phyloP scores from a whole-genome alignment of 2,113 vertebrate genomes.

The Uria lomvia region DNA sequence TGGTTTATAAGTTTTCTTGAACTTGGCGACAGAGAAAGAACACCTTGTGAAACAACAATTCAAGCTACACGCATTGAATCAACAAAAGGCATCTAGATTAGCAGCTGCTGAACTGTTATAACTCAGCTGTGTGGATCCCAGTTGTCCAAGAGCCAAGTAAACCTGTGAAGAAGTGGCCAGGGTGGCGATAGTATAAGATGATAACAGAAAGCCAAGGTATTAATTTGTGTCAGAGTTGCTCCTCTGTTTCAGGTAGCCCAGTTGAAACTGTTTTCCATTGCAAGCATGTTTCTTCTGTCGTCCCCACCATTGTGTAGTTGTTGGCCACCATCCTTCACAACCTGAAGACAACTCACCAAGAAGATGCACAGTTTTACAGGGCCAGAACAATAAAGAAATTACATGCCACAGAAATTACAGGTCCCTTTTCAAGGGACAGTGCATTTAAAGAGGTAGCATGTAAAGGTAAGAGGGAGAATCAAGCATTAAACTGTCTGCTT shows the following conservation, averaged over 20 bases:
- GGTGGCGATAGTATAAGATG: not conserved
- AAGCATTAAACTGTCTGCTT: not conserved
- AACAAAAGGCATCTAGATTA: not conserved
- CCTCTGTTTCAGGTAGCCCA: not conserved
- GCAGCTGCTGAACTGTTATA: not conserved
- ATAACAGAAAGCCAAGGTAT: not conserved
- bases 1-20: not conserved
- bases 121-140: not conserved
- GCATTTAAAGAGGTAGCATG: not conserved
- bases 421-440: not conserved
- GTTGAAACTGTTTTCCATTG: not conserved
- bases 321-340: not conserved
- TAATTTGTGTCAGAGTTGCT: not conserved
- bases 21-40: not conserved
- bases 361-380: not conserved
- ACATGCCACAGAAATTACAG: not conserved
- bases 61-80: not conserved
- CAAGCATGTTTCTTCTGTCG: not conserved
- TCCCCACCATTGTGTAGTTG: not conserved
- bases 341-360: not conserved
- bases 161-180: not conserved
- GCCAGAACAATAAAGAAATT: not conserved
- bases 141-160: not conserved
- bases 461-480: not conserved
- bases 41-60: not conserved